A percentile compares a stretch with the other conserved stretches of the same genome.
Evolutionary conservation across 2,888 invertebrate species (phyloP).

Genomic region (Phaedon cochleariae): DNA sequence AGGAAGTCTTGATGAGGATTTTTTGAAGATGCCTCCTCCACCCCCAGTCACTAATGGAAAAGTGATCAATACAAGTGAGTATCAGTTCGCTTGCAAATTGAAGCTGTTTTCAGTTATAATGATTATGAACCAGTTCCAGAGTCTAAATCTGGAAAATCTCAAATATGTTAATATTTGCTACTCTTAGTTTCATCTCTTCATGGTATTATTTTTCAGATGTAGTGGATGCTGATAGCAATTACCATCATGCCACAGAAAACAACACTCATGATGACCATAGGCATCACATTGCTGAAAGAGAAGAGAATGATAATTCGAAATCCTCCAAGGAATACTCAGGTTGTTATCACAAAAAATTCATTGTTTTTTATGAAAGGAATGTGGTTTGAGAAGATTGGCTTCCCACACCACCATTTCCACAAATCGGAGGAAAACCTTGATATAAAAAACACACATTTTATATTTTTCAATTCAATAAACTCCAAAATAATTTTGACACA

Average conservation of each 20-base stretch:
- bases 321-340: slow-evolving; percentile 11
- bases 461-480: slow-evolving; percentile 17
- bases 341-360: slow-evolving; percentile 5
- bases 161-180: slow-evolving; percentile 4
- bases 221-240: slow-evolving; percentile 13
- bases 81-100: background rate
- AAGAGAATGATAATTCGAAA: slow-evolving; percentile 8
- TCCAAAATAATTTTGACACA: too few species aligned
- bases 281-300: slow-evolving; percentile 14
- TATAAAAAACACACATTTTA: slow-evolving; percentile 11
- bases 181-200: slow-evolving; percentile 5
- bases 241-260: slow-evolving; percentile 9
- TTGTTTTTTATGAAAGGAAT: background rate
- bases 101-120: background rate
- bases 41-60: slow-evolving; percentile 3
- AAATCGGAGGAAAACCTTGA: too few species aligned
- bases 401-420: background rate
- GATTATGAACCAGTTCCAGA: background rate
- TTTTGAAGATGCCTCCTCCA: slow-evolving; percentile 12
- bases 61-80: slow-evolving; percentile 3
- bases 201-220: slow-evolving; percentile 12
- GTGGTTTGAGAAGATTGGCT: too few species aligned
- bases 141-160: background rate
- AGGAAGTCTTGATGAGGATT: slow-evolving; percentile 12
- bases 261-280: slow-evolving; percentile 8